A percentile compares a stretch with the other conserved stretches of the same genome.
Conservation (phyloP, 2,113 vertebrate genomes). For the Pteropus alecto region DNA sequence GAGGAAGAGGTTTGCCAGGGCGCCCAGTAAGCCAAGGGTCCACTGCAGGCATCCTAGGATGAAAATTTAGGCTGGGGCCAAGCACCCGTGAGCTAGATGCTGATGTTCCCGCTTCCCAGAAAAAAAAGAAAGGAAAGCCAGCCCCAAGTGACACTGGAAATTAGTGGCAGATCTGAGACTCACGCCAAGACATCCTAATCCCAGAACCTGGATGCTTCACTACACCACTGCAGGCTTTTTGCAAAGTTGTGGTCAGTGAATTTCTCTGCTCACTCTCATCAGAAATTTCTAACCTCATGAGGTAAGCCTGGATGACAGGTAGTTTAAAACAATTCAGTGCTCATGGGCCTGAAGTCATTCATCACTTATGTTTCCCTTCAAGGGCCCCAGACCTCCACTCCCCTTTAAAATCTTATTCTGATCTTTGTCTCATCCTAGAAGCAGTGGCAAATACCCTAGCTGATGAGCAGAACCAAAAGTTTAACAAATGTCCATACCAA, state of each 20-base stretch:
- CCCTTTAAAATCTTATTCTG: not conserved
- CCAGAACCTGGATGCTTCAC: not conserved
- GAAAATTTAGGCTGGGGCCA: no score
- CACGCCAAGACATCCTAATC: not conserved
- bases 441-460: not conserved
- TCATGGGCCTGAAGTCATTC: not conserved
- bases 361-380: not conserved
- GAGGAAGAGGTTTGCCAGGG: not conserved
- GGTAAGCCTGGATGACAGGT: not conserved
- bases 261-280: not conserved
- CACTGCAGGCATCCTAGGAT: not conserved
- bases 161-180: not conserved
- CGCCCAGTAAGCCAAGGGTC: not conserved
- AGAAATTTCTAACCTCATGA: not conserved
- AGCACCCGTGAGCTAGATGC: not conserved
- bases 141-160: not conserved
- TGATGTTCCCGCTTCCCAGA: accelerated
- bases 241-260: not conserved
- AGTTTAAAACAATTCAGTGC: not conserved
- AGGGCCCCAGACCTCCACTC: not conserved
- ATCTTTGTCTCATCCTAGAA: not conserved
- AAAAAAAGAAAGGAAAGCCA: not conserved
- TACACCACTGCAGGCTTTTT: not conserved
- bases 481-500: not conserved
- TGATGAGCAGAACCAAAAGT: not conserved